Percentiles rank a stretch among this genome's conserved stretches.
Evolutionary conservation across 2,888 invertebrate species (phyloP).

Genomic region (Stenotaenia linearis): DNA sequence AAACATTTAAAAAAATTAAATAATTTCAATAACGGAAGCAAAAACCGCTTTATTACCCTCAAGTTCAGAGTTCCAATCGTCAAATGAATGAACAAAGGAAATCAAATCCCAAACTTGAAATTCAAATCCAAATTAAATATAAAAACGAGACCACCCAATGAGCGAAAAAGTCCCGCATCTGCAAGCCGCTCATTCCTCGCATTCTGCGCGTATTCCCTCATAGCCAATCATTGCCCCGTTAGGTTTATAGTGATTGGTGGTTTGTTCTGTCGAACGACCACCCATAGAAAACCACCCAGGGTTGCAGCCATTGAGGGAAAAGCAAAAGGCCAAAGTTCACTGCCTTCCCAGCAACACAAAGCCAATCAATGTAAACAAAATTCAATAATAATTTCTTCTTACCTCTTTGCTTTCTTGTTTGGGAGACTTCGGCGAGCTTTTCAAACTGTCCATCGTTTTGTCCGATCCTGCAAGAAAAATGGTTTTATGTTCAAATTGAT

Average conservation of each 20-base stretch:
- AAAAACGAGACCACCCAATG: neutral
- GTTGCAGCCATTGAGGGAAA: neutral
- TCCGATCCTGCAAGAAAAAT: neutral
- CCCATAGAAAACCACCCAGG: neutral
- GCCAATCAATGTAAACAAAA: too few relatives aligned
- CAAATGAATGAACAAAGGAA: too few relatives aligned
- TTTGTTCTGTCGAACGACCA: neutral
- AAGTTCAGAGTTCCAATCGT: too few relatives aligned
- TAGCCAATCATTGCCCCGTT: neutral
- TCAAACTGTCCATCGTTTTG: neutral
- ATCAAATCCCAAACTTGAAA: neutral
- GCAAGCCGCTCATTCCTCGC: neutral
- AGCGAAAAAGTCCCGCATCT: neutral
- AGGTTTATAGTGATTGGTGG: neutral
- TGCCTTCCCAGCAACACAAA: neutral
- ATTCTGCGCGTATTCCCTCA: neutral
- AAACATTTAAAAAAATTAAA: too few relatives aligned
- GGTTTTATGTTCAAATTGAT: neutral
- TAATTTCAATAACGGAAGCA: too few relatives aligned
- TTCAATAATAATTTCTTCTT: neutral
- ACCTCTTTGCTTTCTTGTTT: neutral
- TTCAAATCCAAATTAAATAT: neutral
- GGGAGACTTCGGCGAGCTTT: neutral
- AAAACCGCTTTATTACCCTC: too few relatives aligned
- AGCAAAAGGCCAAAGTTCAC: neutral